Conservation (phyloP, 2,113 vertebrate genomes). For the Coryphaenoides rupestris region DNA sequence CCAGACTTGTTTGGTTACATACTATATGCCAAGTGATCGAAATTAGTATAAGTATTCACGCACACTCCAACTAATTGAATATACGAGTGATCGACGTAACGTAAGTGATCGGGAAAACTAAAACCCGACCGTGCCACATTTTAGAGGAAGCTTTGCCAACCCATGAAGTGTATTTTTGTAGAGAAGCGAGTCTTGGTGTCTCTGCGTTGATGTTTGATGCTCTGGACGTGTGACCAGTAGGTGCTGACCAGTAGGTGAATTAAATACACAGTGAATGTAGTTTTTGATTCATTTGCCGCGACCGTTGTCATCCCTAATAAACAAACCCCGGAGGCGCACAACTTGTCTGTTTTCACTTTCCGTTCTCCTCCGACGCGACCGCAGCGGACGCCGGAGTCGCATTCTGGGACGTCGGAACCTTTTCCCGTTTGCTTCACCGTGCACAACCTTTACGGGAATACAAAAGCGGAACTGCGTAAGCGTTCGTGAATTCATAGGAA, state of each 20-base stretch:
- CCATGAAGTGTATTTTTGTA: slow-evolving; percentile 48
- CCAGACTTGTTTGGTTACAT: too few species aligned
- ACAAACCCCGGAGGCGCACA: slow-evolving; percentile 65
- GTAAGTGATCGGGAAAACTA: too few species aligned
- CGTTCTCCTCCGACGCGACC: too few species aligned
- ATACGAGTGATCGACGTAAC: too few species aligned
- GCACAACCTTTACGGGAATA: too few species aligned
- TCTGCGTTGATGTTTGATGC: slow-evolving; percentile 27
- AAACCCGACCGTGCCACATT: too few species aligned
- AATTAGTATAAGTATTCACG: background rate
- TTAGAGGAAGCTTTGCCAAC: too few species aligned
- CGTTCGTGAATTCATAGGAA: too few species aligned
- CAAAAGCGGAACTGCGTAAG: too few species aligned
- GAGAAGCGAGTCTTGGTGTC: slow-evolving; percentile 29
- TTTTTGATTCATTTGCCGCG: slow-evolving; percentile 59
- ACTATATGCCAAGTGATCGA: background rate
- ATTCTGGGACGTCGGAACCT: slow-evolving; percentile 45
- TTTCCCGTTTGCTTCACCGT: too few species aligned
- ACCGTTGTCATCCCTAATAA: slow-evolving; percentile 71
- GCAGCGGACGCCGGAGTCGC: too few species aligned
- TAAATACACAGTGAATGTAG: slow-evolving; percentile 65
- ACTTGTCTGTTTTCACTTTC: background rate
- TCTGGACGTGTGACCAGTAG: slow-evolving; percentile 47
- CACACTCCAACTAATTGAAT: background rate
- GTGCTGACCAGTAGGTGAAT: slow-evolving; percentile 45